phyloP scores from a whole-genome alignment of 1,140 invertebrate species.

The Mycetomoellerius zeteki region DNA sequence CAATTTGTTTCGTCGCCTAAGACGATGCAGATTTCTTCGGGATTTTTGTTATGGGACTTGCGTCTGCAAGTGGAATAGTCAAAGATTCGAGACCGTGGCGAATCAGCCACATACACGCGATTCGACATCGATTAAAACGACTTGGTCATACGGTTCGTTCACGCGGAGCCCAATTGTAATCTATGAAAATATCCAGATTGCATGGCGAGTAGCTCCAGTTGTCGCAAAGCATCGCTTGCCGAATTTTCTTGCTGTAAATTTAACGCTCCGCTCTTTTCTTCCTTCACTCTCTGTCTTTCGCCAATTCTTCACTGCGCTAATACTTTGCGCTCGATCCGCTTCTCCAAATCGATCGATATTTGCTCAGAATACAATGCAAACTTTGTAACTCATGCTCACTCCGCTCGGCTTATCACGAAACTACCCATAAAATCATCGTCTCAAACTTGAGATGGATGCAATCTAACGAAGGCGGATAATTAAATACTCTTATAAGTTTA shows the following conservation, averaged over 20 bases:
- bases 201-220: slow-evolving; percentile 72
- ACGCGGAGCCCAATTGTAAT: slow-evolving; percentile 24
- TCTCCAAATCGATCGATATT: slow-evolving; percentile 43
- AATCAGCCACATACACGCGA: not conserved
- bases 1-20: slow-evolving; percentile 10
- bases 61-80: not conserved
- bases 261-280: slow-evolving; percentile 36
- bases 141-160: slow-evolving; percentile 22
- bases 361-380: slow-evolving; percentile 42
- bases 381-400: slow-evolving; percentile 27
- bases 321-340: slow-evolving; percentile 51
- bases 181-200: slow-evolving; percentile 51
- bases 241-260: slow-evolving; percentile 70
- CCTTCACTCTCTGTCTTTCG: slow-evolving; percentile 19
- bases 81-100: not conserved
- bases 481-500: slow-evolving; percentile 12
- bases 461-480: not conserved
- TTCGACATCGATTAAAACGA: slow-evolving; percentile 36
- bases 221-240: slow-evolving; percentile 70
- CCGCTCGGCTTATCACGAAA: slow-evolving; percentile 48
- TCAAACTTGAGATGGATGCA: not conserved
- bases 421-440: slow-evolving; percentile 18
- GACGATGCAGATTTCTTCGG: not conserved
- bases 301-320: slow-evolving; percentile 4
- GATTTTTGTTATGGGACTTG: slow-evolving; percentile 25